phyloP scores from a whole-genome alignment of 2,888 invertebrate genomes.

The Ctena decussata region DNA sequence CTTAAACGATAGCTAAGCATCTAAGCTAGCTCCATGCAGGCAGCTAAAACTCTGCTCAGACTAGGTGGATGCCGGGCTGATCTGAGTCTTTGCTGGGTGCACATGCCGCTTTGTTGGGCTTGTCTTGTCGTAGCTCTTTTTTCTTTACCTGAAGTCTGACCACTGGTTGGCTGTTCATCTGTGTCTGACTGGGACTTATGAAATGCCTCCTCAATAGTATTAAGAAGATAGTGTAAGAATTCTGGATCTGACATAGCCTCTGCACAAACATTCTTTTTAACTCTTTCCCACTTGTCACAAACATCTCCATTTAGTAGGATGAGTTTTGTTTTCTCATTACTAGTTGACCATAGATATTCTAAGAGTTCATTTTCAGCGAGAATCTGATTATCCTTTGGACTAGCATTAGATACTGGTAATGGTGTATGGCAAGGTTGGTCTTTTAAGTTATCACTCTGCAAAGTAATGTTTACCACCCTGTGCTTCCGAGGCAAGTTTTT shows the following conservation, averaged over 20 bases:
- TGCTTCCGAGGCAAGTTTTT: neutral
- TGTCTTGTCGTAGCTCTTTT: no score
- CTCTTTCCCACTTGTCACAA: conserved; percentile 52
- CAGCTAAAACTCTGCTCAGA: no score
- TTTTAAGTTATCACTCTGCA: neutral
- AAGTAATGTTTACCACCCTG: neutral
- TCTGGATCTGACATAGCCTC: conserved; percentile 46
- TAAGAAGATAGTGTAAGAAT: conserved; percentile 51
- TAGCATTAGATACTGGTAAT: neutral
- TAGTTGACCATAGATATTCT: neutral
- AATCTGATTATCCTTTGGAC: neutral
- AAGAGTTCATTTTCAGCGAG: neutral
- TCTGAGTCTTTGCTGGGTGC: no score
- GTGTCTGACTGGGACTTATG: neutral
- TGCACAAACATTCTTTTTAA: conserved; percentile 49
- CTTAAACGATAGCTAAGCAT: no score
- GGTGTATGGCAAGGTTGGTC: neutral
- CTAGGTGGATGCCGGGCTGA: no score
- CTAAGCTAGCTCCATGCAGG: no score
- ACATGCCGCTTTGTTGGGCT: no score
- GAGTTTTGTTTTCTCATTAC: neutral
- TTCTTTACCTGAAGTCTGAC: neutral
- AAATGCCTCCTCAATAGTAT: conserved; percentile 31
- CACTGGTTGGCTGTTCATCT: no score
- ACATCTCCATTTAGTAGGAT: conserved; percentile 39